Percentiles rank a stretch among this genome's conserved stretches.
phyloP scores from a whole-genome alignment of 2,888 invertebrate species.

The Eumacrocentrus americanus region DNA sequence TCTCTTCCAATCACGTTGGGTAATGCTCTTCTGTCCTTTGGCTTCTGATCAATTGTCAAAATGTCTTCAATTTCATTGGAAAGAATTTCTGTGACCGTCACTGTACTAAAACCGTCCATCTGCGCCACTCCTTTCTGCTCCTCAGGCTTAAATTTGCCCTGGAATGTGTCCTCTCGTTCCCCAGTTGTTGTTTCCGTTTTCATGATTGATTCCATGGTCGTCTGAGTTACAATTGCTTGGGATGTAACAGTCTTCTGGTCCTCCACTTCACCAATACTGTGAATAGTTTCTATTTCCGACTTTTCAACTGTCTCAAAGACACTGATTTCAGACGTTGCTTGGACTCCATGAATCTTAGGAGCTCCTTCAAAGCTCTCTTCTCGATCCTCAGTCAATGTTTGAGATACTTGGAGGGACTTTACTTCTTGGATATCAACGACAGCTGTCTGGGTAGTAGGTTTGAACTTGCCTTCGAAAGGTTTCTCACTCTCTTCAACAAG shows the following conservation, averaged over 20 bases:
- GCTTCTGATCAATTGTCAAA: conserved; percentile 41
- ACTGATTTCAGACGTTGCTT: conserved; percentile 40
- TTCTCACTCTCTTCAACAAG: conserved; percentile 59
- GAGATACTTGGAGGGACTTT: conserved; percentile 55
- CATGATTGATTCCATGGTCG: conserved; percentile 43
- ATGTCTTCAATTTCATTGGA: conserved; percentile 46
- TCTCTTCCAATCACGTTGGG: conserved; percentile 51
- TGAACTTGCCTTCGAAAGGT: conserved; percentile 55
- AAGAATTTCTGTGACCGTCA: conserved; percentile 49
- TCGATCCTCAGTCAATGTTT: conserved; percentile 56
- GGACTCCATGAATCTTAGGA: conserved; percentile 29
- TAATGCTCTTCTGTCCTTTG: conserved; percentile 48
- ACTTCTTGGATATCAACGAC: conserved; percentile 60
- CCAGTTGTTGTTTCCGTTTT: conserved; percentile 51
- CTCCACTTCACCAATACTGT: conserved; percentile 42
- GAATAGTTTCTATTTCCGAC: conserved; percentile 46
- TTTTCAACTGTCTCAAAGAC: conserved; percentile 44
- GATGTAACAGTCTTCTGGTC: conserved; percentile 43
- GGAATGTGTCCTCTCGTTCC: conserved; percentile 59
- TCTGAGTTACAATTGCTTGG: conserved; percentile 46
- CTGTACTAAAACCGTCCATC: conserved; percentile 44
- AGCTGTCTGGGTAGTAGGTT: conserved; percentile 59
- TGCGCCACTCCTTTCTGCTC: conserved; percentile 46
- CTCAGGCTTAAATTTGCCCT: conserved; percentile 43
- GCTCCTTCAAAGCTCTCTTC: conserved; percentile 49